These are phyloP conservation scores for Cheilosia soror DNA, from an alignment of 2,888 invertebrate genomes.

Conservation along the genomic window DNA sequence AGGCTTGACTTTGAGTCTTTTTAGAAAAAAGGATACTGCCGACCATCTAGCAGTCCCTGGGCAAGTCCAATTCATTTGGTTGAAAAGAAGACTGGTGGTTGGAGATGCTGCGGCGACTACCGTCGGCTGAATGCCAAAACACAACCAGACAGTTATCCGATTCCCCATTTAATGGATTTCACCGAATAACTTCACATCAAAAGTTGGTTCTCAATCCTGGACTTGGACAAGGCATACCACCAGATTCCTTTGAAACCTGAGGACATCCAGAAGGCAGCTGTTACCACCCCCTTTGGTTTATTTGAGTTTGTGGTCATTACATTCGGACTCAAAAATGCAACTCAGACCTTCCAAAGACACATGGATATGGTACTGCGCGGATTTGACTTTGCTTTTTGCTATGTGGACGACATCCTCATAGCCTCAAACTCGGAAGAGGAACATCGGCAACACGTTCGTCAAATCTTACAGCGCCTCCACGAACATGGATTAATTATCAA, in stretches of 20 bases:
- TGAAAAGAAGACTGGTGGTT: slow-evolving; percentile 9
- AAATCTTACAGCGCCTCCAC: slow-evolving; percentile 67
- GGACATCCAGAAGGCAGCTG: not conserved
- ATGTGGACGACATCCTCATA: slow-evolving; percentile 37
- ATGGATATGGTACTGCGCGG: slow-evolving; percentile 11
- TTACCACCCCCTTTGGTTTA: no score
- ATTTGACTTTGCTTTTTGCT: not conserved
- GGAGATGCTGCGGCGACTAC: slow-evolving; percentile 36
- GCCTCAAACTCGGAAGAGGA: slow-evolving; percentile 67
- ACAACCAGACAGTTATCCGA: slow-evolving; percentile 79
- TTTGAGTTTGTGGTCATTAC: no score
- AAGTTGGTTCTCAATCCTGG: slow-evolving; percentile 1
- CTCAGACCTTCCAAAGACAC: slow-evolving; percentile 17
- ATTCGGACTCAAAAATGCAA: no score
- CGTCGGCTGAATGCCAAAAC: slow-evolving; percentile 71
- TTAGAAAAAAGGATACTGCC: slow-evolving; percentile 13
- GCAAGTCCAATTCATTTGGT: slow-evolving; percentile 31
- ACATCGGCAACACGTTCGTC: slow-evolving; percentile 70
- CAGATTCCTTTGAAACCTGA: slow-evolving; percentile 26
- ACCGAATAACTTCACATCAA: slow-evolving; percentile 1
- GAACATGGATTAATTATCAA: slow-evolving; percentile 74
- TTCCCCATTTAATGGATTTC: slow-evolving; percentile 62
- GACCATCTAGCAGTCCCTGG: slow-evolving; percentile 37
- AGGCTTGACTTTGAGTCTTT: slow-evolving; percentile 13
- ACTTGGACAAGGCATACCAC: not conserved